Evolutionary conservation across 2,113 vertebrate genomes (phyloP).

Genomic region (Mastomys coucha): DNA sequence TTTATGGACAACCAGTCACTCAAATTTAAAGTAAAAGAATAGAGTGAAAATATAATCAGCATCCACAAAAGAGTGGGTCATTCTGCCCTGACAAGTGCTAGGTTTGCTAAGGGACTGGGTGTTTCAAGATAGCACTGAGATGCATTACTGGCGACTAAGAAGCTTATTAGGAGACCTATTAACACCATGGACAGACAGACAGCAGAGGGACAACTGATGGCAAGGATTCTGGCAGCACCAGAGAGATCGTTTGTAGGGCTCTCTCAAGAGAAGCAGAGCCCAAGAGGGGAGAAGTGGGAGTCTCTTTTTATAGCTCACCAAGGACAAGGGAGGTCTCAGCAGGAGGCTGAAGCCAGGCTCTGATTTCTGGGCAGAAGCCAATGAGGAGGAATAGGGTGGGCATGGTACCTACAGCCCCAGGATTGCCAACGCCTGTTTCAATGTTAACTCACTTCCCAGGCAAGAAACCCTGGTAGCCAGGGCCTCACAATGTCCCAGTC

Average conservation of each 20-base stretch:
- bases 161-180: neutral
- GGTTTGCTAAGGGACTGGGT: neutral
- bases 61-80: neutral
- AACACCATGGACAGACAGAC: neutral
- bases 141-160: neutral
- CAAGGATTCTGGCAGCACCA: neutral
- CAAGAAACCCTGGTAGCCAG: neutral
- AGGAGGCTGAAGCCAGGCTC: neutral
- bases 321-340: neutral
- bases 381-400: neutral
- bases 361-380: neutral
- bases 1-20: neutral
- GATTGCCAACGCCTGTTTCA: neutral
- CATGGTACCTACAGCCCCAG: too few species aligned
- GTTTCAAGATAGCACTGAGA: neutral
- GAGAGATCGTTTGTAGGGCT: neutral
- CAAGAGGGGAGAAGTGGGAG: accelerated
- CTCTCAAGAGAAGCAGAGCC: neutral
- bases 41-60: neutral
- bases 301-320: too few species aligned
- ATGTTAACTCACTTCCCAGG: neutral
- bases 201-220: neutral
- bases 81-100: neutral
- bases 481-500: too few species aligned
- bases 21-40: neutral